A percentile compares a stretch with the other conserved stretches of the same genome.
Conservation (phyloP, 2,888 invertebrate genomes). For the Leptopterna dolabrata region DNA sequence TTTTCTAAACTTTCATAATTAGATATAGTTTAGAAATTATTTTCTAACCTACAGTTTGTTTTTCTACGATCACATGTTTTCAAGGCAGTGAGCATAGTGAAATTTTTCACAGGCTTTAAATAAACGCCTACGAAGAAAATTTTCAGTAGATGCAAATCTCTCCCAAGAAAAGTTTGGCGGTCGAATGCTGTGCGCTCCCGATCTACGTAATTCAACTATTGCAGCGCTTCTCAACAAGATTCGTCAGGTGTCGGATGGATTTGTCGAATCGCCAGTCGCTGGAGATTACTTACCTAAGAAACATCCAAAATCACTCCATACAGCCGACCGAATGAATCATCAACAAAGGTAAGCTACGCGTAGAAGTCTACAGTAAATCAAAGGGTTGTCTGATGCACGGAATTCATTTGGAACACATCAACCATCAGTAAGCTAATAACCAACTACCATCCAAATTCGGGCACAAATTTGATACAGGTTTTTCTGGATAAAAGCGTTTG, state of each 20-base stretch:
- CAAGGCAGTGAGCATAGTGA: background rate
- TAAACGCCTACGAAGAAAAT: background rate
- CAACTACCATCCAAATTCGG: too few species aligned
- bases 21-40: too few species aligned
- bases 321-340: background rate
- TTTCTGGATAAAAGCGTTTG: too few species aligned
- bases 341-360: background rate
- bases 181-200: background rate
- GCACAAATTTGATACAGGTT: too few species aligned
- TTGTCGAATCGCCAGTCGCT: background rate
- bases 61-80: background rate
- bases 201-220: background rate
- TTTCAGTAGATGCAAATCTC: constrained; percentile 31
- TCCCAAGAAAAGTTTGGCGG: background rate
- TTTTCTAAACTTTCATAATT: too few species aligned
- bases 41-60: constrained; percentile 58
- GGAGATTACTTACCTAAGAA: background rate
- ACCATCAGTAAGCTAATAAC: too few species aligned
- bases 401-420: too few species aligned
- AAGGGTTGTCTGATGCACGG: too few species aligned
- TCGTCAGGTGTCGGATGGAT: constrained; percentile 1
- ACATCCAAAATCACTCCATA: background rate
- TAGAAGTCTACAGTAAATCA: too few species aligned
- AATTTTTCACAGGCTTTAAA: background rate
- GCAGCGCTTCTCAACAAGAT: background rate